Evolutionary conservation across 1,140 invertebrate genomes (phyloP).

Genomic region (Adoxophyes honmai): DNA sequence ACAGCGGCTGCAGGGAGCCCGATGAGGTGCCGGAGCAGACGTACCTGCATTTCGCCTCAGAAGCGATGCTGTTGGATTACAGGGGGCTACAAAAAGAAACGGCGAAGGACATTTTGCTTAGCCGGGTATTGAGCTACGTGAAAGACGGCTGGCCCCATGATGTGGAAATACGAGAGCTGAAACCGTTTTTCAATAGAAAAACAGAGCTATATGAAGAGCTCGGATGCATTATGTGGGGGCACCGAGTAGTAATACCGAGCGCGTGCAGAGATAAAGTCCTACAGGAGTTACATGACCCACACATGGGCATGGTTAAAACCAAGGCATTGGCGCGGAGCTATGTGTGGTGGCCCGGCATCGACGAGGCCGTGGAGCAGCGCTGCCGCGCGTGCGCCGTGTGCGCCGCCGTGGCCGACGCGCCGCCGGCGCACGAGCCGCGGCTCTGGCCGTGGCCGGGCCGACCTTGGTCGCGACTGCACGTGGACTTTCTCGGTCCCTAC

Average conservation of each 20-base stretch:
- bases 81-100: constrained; percentile 6
- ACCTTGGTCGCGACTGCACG: constrained; percentile 17
- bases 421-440: background rate
- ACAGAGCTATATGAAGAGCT: constrained; percentile 23
- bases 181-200: constrained; percentile 10
- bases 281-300: constrained; percentile 30
- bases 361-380: constrained; percentile 52
- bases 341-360: constrained; percentile 68
- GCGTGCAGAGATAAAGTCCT: constrained; percentile 23
- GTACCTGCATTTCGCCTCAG: constrained; percentile 3
- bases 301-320: constrained; percentile 31
- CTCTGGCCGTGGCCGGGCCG: constrained; percentile 12
- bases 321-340: constrained; percentile 42
- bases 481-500: constrained; percentile 19
- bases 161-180: background rate
- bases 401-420: constrained; percentile 12
- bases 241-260: constrained; percentile 30
- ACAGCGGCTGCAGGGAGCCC: background rate
- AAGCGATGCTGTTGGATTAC: constrained; percentile 6
- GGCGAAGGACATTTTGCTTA: background rate
- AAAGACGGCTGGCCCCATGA: background rate
- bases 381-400: constrained; percentile 18
- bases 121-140: background rate
- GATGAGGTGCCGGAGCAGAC: constrained; percentile 11
- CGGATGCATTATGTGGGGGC: constrained; percentile 31